Base-by-base conservation (phyloP, 1,140 invertebrate genomes). In the Heliconius eleuchia region DNA sequence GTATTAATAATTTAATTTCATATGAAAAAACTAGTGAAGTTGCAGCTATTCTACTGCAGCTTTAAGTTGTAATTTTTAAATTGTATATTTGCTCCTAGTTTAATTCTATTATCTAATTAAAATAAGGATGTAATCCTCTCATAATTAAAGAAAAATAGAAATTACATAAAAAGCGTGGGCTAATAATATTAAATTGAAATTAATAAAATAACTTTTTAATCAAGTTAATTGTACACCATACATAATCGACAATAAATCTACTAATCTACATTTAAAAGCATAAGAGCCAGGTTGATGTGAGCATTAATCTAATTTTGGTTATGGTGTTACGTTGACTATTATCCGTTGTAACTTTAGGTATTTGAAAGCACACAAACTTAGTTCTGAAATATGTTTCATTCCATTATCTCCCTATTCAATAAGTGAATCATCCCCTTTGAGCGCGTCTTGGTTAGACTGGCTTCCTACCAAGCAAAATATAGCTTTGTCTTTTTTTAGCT, bases 371-470 rank as follows among this genome's bases (percentile, higher is more conserved):
- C 23, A 66, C 60, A 46, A 74, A 34, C 74, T 75, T 42, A 60
- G 60, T 66, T 39, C 37, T 66, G 23, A 78, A 82, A 82, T 77
- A 75, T 75, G 78, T 83, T 81, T 77, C 75, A 74, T 79, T 81
- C 76, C 71, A 81, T 76, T 78, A 78, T 76, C 71, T 46, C 30
- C 70, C 76, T 72, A 80, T 84, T 79, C 75, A 71, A 78, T 77
- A 79, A 80, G 79, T 84, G 83, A 84, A 78, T 84, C 81, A 79
- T 75, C 42, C 57, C 74, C 50, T 77, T 73, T 60, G 57, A 57
- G 81, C 30, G 71, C 57, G 73, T 75, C 77, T 66, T 16, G 60
- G 23, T 76, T 50, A 46, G 6, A 13, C 39, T 70, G 34, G 6
- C 74, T 30, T 71, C 60, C 9, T 13, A 66, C 23, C 8, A 52